Percentiles rank a stretch among this genome's conserved stretches.
These are phyloP conservation scores for Dolichallabes microphthalmus DNA, from an alignment of 2,113 vertebrate genomes.

Conservation along the genomic window DNA sequence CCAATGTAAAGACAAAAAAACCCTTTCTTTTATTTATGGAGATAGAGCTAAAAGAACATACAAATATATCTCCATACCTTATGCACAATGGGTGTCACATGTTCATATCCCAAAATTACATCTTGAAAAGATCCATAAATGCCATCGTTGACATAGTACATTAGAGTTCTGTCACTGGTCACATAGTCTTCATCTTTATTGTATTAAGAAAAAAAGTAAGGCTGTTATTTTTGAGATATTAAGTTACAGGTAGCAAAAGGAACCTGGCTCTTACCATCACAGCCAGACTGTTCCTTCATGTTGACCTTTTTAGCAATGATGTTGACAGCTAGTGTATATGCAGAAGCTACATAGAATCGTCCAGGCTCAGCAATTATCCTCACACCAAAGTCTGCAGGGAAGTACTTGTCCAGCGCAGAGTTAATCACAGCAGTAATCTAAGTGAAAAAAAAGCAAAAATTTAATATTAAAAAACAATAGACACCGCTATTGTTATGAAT, in stretches of 20 bases:
- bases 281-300: conserved; percentile 61
- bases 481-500: background rate
- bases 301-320: conserved; percentile 96
- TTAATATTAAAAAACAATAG: background rate
- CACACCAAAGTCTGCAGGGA: conserved; percentile 83
- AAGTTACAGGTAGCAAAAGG: background rate
- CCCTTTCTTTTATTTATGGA: too few relatives aligned
- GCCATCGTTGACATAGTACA: background rate
- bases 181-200: background rate
- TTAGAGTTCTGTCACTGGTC: background rate
- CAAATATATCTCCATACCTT: background rate
- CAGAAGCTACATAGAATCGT: conserved; percentile 93
- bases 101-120: background rate
- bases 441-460: background rate
- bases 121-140: background rate
- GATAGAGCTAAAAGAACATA: background rate
- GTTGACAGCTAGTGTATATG: conserved; percentile 91
- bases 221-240: background rate
- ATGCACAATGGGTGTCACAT: conserved; percentile 52
- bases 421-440: conserved; percentile 90
- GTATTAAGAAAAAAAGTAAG: background rate
- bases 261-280: background rate
- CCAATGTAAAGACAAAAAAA: too few relatives aligned
- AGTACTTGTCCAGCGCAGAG: conserved; percentile 91
- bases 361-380: conserved; percentile 92